Evolutionary conservation across 1,140 invertebrate genomes (phyloP).

Genomic region (Diorhabda sublineata): DNA sequence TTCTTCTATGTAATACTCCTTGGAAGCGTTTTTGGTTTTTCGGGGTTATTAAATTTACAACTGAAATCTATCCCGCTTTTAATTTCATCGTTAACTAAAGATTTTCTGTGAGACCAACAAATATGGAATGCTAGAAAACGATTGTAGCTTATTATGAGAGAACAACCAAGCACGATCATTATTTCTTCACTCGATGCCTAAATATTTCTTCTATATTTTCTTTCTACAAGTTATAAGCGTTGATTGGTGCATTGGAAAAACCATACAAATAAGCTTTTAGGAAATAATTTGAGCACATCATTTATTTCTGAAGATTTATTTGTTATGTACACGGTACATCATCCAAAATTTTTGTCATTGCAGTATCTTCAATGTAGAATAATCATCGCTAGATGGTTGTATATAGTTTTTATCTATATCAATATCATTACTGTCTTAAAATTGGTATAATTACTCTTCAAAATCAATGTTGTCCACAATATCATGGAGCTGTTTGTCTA

Average conservation of each 20-base stretch:
- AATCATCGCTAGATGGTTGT: not conserved
- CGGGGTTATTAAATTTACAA: too few relatives aligned
- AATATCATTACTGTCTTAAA: not conserved
- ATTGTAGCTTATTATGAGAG: not conserved
- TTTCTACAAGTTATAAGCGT: not conserved
- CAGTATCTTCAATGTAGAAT: not conserved
- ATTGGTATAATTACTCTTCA: not conserved
- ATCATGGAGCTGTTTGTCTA: not conserved
- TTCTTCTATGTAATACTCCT: constrained; percentile 20
- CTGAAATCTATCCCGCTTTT: not conserved
- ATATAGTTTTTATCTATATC: not conserved
- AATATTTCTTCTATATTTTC: not conserved
- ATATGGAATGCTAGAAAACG: not conserved
- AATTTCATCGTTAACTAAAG: not conserved
- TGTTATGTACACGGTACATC: not conserved
- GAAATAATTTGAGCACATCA: not conserved
- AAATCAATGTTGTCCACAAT: not conserved
- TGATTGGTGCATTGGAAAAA: not conserved
- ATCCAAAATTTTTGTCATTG: not conserved
- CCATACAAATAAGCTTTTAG: constrained; percentile 1
- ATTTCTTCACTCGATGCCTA: not conserved
- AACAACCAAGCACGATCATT: not conserved
- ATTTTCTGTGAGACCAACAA: not conserved
- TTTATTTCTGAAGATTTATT: not conserved
- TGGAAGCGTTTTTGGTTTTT: not conserved